Conservation (phyloP, 1,140 invertebrate species). For the Solen grandis region DNA sequence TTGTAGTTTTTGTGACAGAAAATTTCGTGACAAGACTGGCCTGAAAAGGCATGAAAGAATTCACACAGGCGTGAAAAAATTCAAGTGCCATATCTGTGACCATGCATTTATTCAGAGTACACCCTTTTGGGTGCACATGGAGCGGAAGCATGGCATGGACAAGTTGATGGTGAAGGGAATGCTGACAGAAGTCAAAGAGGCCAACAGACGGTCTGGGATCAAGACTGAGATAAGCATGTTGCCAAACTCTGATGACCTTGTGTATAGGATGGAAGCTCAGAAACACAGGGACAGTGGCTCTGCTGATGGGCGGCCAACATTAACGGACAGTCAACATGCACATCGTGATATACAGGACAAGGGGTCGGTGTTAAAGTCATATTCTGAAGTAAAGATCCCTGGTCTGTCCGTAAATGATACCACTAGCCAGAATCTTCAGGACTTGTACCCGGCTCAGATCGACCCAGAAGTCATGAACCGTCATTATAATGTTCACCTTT, state of each 20-base stretch:
- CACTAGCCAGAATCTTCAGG: too few species aligned
- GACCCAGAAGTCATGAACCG: too few species aligned
- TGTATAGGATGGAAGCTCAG: not conserved
- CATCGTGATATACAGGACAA: not conserved
- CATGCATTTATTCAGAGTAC: constrained; percentile 53
- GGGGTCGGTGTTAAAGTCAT: not conserved
- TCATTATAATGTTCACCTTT: not conserved
- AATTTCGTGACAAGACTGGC: constrained; percentile 40
- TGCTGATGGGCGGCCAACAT: too few species aligned
- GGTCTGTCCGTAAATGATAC: too few species aligned
- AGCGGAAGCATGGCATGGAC: constrained; percentile 41
- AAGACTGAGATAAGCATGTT: constrained; percentile 29
- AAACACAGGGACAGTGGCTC: not conserved
- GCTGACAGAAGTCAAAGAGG: constrained; percentile 19
- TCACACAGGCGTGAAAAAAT: constrained; percentile 80
- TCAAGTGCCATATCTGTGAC: constrained; percentile 68
- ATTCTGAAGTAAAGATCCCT: not conserved
- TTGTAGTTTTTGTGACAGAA: constrained; percentile 45
- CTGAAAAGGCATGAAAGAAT: constrained; percentile 58
- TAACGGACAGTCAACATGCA: not conserved
- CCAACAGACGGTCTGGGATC: constrained; percentile 17
- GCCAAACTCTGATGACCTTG: not conserved
- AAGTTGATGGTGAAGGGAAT: constrained; percentile 29
- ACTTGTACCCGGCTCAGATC: too few species aligned
- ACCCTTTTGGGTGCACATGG: constrained; percentile 50